phyloP scores from a whole-genome alignment of 2,797 vertebrate genomes.

The Naso thynnoides region DNA sequence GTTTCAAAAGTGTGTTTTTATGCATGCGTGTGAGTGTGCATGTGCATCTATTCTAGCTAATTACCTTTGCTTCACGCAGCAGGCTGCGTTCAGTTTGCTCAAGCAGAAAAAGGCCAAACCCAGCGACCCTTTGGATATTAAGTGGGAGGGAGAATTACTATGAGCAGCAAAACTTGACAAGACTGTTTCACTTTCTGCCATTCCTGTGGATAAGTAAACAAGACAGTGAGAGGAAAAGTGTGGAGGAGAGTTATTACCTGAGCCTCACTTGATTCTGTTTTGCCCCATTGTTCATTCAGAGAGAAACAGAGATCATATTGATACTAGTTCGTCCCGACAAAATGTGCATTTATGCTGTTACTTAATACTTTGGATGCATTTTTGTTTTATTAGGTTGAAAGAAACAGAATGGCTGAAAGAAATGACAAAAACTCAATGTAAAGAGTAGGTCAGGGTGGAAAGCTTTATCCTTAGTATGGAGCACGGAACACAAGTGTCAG shows the following conservation, averaged over 20 bases:
- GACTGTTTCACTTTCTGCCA: background rate
- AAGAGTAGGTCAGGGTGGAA: too few relatives aligned
- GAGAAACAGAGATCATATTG: too few relatives aligned
- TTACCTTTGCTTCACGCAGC: conserved; percentile 5
- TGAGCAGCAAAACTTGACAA: background rate
- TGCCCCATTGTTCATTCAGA: too few relatives aligned
- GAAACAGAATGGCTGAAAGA: too few relatives aligned
- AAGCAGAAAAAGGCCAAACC: conserved; percentile 28
- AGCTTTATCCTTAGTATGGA: too few relatives aligned
- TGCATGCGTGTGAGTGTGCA: background rate
- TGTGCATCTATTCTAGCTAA: conserved; percentile 21
- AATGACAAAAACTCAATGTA: too few relatives aligned
- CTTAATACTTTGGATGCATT: too few relatives aligned
- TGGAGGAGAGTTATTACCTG: background rate
- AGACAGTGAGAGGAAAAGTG: background rate
- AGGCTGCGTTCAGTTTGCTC: conserved; percentile 13
- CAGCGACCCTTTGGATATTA: conserved; percentile 26
- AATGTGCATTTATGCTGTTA: too few relatives aligned
- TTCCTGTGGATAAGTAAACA: background rate
- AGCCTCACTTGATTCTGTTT: too few relatives aligned
- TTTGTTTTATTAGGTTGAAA: too few relatives aligned
- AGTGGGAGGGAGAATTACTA: conserved; percentile 32
- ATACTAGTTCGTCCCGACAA: too few relatives aligned
- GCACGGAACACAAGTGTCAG: too few relatives aligned
- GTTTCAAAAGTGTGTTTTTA: background rate